Percentiles rank a stretch among this genome's conserved stretches.
Evolutionary conservation across 2,888 invertebrate genomes (phyloP).

Genomic region (Leptinotarsa peninsularis): DNA sequence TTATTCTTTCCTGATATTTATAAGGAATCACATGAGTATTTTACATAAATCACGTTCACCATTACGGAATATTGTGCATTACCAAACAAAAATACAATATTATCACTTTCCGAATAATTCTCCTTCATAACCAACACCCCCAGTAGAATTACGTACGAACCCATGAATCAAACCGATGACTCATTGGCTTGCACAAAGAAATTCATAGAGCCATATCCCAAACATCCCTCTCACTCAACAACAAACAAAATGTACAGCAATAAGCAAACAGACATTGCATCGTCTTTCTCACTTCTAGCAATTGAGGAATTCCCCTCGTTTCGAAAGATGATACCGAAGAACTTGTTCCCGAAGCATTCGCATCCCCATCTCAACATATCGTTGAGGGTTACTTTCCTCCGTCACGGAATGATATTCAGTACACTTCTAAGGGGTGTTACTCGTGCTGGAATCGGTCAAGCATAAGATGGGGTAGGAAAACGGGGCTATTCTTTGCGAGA

Average conservation of each 20-base stretch:
- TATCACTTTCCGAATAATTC: not conserved
- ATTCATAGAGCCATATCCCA: constrained; percentile 11
- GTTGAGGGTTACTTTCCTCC: not conserved
- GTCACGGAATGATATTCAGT: not conserved
- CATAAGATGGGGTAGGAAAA: constrained; percentile 42
- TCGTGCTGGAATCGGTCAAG: constrained; percentile 35
- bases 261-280: constrained; percentile 34
- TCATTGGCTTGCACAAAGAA: constrained; percentile 4
- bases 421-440: not conserved
- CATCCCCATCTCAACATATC: not conserved
- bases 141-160: not conserved
- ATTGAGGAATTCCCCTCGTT: not conserved
- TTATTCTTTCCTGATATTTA: too few species aligned
- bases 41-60: too few species aligned
- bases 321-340: not conserved
- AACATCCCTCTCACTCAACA: constrained; percentile 26
- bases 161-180: constrained; percentile 1
- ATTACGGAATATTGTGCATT: too few species aligned
- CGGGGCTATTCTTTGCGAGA: constrained; percentile 50
- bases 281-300: constrained; percentile 32
- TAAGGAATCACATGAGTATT: too few species aligned
- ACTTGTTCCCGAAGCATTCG: not conserved
- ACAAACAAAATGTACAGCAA: constrained; percentile 33
- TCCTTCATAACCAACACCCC: not conserved
- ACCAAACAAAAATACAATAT: too few species aligned